Percentiles rank a stretch among this genome's conserved stretches.
These are phyloP conservation scores for Microchirus variegatus DNA, from an alignment of 2,797 vertebrate species.

Conservation along the genomic window DNA sequence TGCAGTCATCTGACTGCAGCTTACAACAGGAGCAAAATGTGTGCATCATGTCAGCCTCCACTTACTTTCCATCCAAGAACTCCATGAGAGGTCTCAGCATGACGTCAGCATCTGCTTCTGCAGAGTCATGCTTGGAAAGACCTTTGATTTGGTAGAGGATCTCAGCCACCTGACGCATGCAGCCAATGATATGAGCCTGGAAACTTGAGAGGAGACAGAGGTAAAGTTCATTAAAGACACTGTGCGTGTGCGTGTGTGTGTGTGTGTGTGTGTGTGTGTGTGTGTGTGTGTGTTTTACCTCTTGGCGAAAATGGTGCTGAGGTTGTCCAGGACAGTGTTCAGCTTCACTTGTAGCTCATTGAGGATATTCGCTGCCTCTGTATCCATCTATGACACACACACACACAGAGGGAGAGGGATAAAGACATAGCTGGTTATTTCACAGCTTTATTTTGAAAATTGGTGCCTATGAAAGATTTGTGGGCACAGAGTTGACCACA, in stretches of 20 bases:
- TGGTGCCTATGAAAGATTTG: neutral
- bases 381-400: constrained; percentile 84
- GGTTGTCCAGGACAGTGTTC: constrained; percentile 90
- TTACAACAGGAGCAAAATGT: neutral
- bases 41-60: neutral
- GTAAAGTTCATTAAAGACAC: neutral
- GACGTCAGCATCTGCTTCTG: constrained; percentile 91
- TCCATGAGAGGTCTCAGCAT: constrained; percentile 95
- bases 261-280: constrained; percentile 30
- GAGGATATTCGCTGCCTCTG: constrained; percentile 91
- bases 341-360: constrained; percentile 87
- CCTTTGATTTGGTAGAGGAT: constrained; percentile 93
- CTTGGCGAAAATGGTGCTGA: constrained; percentile 91
- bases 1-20: too few species aligned
- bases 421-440: constrained; percentile 4
- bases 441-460: neutral
- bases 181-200: constrained; percentile 88
- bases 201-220: constrained; percentile 80
- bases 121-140: constrained; percentile 87
- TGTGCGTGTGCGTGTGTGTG: constrained; percentile 29
- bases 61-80: constrained; percentile 96
- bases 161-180: constrained; percentile 93
- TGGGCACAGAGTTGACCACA: neutral
- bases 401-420: constrained; percentile 9
- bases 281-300: constrained; percentile 80